These are phyloP conservation scores for Bolinopsis microptera DNA, from an alignment of 37 sponge, comb jelly and placozoan species.

Conservation along the genomic window DNA sequence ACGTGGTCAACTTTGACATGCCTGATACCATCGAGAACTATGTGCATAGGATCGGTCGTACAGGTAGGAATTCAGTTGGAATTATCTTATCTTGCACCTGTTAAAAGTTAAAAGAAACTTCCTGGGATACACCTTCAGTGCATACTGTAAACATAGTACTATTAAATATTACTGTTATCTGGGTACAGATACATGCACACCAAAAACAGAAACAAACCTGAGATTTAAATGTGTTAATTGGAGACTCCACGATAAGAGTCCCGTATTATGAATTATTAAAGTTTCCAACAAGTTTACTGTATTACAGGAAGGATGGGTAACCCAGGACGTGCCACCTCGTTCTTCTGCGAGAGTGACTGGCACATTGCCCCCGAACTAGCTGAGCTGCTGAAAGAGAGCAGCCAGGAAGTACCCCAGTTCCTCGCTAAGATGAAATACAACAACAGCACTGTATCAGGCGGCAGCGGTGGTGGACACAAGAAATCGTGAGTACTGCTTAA, in stretches of 20 bases:
- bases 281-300: too few species aligned
- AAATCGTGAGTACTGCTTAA: constrained; percentile 56
- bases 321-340: constrained; percentile 46
- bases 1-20: constrained; percentile 65
- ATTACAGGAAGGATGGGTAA: constrained; percentile 65
- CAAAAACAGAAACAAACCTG: too few species aligned
- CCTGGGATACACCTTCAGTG: too few species aligned
- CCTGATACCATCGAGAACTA: constrained; percentile 63
- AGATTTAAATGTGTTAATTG: too few species aligned
- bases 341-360: constrained; percentile 64
- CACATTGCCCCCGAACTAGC: constrained; percentile 61
- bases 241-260: too few species aligned
- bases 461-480: constrained; percentile 22
- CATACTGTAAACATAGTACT: too few species aligned
- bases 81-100: too few species aligned
- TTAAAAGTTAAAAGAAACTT: too few species aligned
- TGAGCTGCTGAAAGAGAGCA: constrained; percentile 62
- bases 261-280: too few species aligned
- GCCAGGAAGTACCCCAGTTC: constrained; percentile 50
- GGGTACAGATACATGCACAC: too few species aligned
- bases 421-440: constrained; percentile 38
- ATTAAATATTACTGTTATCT: too few species aligned
- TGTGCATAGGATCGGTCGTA: constrained; percentile 53
- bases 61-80: constrained; percentile 10
- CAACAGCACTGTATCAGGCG: not conserved